Evolutionary conservation across 2,113 vertebrate species (phyloP), one percentile per base, ranked within the genome.

Genomic region (Australoheros scitulus): DNA sequence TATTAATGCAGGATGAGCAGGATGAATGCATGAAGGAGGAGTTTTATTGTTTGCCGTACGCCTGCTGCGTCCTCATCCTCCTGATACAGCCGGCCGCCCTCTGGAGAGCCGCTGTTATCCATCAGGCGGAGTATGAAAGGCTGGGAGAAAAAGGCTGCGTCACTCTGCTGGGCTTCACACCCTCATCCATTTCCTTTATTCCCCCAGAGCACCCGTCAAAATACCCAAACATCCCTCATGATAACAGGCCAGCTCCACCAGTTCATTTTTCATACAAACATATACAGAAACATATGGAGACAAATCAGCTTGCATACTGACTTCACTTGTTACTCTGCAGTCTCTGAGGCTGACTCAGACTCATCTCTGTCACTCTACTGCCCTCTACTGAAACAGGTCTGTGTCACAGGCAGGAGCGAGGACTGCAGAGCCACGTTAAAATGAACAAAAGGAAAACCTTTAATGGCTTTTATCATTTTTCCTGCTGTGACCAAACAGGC

Each of bases 211-310:
- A 0, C 22, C 47, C 17, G 22, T 72, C 76, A 58, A 11, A 78
- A 26, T 5, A 36, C 41, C 10, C 50, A 81, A 8, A 11, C 72
- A 61, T 32, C 32, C 47, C 29, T 79, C 56, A 20, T 7, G 55
- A 63, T 2, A 58, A 77, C 61, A 3, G 55, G 11, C 7, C 15
- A 29, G n/a, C 20, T 41, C 38, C 61, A 56, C 76, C 55, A 10
- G 63, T 79, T 36, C 52, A 64, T 80, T 64, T 64, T 26, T 86
- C 50, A 74, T 52, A 56, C 43, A 75, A 43, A 43, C 61, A n/a
- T 2, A 3, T 7, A 38, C 13, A 82, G 47, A 63, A 14, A 24
- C 76, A 29, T 14, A 11, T 13, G 61, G 55, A 58, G 22, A n/a
- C 24, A 52, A 50, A 36, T 20, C 13, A 24, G 18, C 14, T 60